Conservation (phyloP, 2,888 invertebrate genomes). For the Gari tellinella region DNA sequence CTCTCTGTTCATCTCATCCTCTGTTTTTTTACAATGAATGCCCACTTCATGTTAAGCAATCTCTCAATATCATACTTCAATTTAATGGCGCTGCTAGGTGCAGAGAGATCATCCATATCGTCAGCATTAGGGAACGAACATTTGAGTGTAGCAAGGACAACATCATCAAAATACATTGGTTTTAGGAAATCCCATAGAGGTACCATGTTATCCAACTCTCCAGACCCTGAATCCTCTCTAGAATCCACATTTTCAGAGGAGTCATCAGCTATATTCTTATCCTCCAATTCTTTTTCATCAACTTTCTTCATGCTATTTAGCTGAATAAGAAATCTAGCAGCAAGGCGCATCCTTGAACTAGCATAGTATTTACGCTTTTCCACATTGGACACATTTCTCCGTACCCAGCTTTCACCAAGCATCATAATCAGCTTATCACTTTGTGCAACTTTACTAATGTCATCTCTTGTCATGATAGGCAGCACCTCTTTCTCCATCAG, state of each 20-base stretch:
- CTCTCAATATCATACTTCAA: constrained; percentile 42
- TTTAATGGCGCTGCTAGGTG: constrained; percentile 46
- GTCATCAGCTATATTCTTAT: background rate
- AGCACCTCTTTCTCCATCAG: no score
- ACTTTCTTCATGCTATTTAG: constrained; percentile 1
- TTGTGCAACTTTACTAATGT: no score
- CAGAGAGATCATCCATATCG: constrained; percentile 38
- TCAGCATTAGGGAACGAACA: constrained; percentile 31
- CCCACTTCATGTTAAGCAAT: constrained; percentile 40
- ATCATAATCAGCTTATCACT: background rate
- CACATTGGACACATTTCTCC: constrained; percentile 27
- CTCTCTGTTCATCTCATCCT: constrained; percentile 16
- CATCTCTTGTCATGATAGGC: no score
- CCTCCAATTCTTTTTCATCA: background rate
- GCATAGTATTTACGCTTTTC: constrained; percentile 36
- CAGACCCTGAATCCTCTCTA: no score
- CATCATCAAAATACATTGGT: constrained; percentile 29
- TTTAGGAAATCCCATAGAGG: constrained; percentile 10
- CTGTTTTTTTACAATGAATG: constrained; percentile 27
- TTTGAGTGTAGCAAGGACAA: constrained; percentile 35
- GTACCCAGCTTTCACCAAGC: constrained; percentile 48
- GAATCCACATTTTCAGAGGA: background rate
- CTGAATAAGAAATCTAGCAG: constrained; percentile 20
- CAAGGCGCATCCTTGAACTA: constrained; percentile 24
- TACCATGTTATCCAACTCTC: no score